Evolutionary conservation across 2,888 invertebrate species (phyloP).

Genomic region (Chymomyza amoena): DNA sequence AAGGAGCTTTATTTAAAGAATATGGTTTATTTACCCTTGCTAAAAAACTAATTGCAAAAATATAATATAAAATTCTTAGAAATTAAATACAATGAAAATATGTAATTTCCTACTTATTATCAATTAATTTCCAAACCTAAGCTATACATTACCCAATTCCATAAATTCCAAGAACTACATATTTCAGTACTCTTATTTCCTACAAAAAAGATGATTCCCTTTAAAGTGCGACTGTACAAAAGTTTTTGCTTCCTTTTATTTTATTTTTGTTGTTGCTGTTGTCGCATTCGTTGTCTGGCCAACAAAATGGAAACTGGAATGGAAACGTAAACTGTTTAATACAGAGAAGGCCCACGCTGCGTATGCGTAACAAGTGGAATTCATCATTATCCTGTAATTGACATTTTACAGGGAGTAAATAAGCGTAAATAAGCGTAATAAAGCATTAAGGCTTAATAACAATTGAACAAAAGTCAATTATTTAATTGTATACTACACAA

Average conservation of each 20-base stretch:
- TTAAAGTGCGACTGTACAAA: too few relatives aligned
- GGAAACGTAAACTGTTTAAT: slow-evolving; percentile 16
- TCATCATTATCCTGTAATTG: slow-evolving; percentile 31
- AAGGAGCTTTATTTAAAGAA: too few relatives aligned
- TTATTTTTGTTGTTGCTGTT: neutral
- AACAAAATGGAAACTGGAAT: slow-evolving; percentile 15
- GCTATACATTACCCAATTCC: too few relatives aligned
- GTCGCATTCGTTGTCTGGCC: slow-evolving; percentile 12
- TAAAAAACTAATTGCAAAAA: too few relatives aligned
- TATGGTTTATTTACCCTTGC: too few relatives aligned
- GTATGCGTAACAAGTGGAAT: slow-evolving; percentile 43
- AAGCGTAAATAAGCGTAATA: neutral
- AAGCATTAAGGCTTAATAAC: neutral
- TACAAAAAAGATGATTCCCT: too few relatives aligned
- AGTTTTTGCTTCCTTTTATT: neutral
- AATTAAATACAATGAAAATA: too few relatives aligned
- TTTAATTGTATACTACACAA: neutral
- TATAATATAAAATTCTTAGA: too few relatives aligned
- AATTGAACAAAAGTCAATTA: neutral
- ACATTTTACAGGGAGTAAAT: slow-evolving; percentile 21
- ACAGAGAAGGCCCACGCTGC: slow-evolving; percentile 28
- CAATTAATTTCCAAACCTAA: too few relatives aligned
- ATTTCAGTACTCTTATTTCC: too few relatives aligned
- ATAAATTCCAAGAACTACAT: too few relatives aligned
- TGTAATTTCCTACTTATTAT: too few relatives aligned